Percentiles rank a stretch among this genome's conserved stretches.
Conservation (phyloP, 2,888 invertebrate species). For the Brachypterus glaber region DNA sequence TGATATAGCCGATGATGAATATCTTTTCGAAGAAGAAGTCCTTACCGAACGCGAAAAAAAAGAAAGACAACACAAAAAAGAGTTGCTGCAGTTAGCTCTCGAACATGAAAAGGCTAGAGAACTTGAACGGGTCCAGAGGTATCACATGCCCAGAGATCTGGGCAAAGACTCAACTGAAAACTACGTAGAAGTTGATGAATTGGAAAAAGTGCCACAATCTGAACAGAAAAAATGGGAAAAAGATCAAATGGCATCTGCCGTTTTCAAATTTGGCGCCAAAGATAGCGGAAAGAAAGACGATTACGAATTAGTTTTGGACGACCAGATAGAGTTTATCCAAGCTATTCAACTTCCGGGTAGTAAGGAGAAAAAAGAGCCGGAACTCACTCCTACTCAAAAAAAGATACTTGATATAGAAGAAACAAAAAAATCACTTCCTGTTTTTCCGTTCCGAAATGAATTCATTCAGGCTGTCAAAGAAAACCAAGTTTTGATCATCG, state of each 20-base stretch:
- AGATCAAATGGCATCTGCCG: slow-evolving; percentile 88
- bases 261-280: slow-evolving; percentile 87
- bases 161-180: slow-evolving; percentile 63
- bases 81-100: slow-evolving; percentile 79
- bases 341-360: slow-evolving; percentile 70
- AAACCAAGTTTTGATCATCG: slow-evolving; percentile 84
- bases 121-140: slow-evolving; percentile 84
- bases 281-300: slow-evolving; percentile 67
- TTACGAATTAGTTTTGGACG: slow-evolving; percentile 88
- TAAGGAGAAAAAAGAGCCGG: slow-evolving; percentile 48
- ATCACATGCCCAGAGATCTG: slow-evolving; percentile 86
- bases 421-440: slow-evolving; percentile 85
- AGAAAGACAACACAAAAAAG: slow-evolving; percentile 84
- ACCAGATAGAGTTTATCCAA: slow-evolving; percentile 97
- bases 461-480: slow-evolving; percentile 85
- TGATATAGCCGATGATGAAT: slow-evolving; percentile 93
- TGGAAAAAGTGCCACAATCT: slow-evolving; percentile 72
- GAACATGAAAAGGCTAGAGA: slow-evolving; percentile 94
- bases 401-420: slow-evolving; percentile 79
- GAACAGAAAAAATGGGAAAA: slow-evolving; percentile 96
- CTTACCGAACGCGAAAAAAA: slow-evolving; percentile 77
- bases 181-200: slow-evolving; percentile 77
- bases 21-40: slow-evolving; percentile 81
- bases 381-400: slow-evolving; percentile 58
- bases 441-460: slow-evolving; percentile 83